A percentile compares a stretch with the other conserved stretches of the same genome.
phyloP scores from a whole-genome alignment of 2,113 vertebrate genomes.

The Procavia capensis region DNA sequence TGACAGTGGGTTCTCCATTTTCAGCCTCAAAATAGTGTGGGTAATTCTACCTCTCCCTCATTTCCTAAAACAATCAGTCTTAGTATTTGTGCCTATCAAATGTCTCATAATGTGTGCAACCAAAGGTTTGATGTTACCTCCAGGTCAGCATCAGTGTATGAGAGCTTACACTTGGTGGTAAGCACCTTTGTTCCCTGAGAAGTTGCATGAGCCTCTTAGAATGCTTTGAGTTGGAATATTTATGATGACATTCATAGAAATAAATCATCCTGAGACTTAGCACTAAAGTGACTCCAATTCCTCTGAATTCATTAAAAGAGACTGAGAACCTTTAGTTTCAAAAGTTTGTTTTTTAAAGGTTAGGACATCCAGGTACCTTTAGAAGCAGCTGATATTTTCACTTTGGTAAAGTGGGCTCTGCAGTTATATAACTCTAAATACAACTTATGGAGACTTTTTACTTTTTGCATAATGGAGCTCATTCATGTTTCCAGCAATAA shows the following conservation, averaged over 20 bases:
- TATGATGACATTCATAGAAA: constrained; percentile 35
- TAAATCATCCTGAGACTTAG: not conserved
- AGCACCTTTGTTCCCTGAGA: not conserved
- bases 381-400: constrained; percentile 19
- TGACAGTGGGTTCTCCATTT: not conserved
- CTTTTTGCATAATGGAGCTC: not conserved
- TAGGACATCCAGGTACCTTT: constrained; percentile 23
- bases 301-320: constrained; percentile 5
- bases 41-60: not conserved
- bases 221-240: constrained; percentile 20
- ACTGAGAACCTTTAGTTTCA: not conserved
- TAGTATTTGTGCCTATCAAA: not conserved
- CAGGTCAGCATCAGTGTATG: not conserved
- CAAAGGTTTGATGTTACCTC: not conserved
- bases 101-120: not conserved
- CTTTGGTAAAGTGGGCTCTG: not conserved
- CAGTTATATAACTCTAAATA: constrained; percentile 26
- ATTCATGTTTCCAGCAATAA: constrained; percentile 12
- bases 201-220: not conserved
- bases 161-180: not conserved
- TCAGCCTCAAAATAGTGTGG: not conserved
- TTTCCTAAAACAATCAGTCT: not conserved
- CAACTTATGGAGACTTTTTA: not conserved
- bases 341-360: not conserved
- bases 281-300: not conserved